phyloP scores from a whole-genome alignment of 2,797 vertebrate genomes.

The Bovichtus variegatus region DNA sequence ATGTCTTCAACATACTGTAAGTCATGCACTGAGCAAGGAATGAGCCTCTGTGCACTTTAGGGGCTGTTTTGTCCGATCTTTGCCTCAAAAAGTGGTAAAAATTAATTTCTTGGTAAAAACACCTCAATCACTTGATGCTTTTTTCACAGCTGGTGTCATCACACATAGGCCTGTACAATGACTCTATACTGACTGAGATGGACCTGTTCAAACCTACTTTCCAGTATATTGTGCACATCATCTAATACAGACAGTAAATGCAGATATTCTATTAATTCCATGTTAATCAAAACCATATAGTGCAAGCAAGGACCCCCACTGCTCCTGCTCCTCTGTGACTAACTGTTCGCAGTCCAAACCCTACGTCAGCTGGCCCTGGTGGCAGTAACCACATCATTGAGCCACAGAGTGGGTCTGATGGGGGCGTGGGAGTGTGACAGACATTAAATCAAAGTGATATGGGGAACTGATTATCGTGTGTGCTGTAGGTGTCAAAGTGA shows the following conservation, averaged over 20 bases:
- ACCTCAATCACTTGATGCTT: not conserved
- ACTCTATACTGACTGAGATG: not conserved
- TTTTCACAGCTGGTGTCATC: not conserved
- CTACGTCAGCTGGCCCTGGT: constrained; percentile 62
- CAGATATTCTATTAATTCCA: constrained; percentile 43
- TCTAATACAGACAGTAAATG: not conserved
- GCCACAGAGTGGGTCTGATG: constrained; percentile 52
- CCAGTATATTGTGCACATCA: not conserved
- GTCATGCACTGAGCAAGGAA: constrained; percentile 7
- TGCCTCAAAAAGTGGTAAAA: constrained; percentile 1
- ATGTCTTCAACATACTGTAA: constrained; percentile 26
- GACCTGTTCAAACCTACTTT: not conserved
- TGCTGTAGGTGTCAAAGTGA: constrained; percentile 46
- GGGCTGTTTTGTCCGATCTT: constrained; percentile 1
- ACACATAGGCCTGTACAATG: not conserved
- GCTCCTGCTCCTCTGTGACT: constrained; percentile 60
- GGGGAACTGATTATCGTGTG: constrained; percentile 59
- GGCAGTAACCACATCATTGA: constrained; percentile 66
- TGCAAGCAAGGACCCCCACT: constrained; percentile 44
- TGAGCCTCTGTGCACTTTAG: constrained; percentile 1
- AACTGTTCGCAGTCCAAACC: constrained; percentile 62
- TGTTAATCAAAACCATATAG: constrained; percentile 53
- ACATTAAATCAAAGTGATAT: constrained; percentile 70
- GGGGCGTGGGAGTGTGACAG: constrained; percentile 64
- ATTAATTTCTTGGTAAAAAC: constrained; percentile 10